Evolutionary conservation across 2,888 invertebrate genomes (phyloP).

Genomic region (Blastobasis adustella): DNA sequence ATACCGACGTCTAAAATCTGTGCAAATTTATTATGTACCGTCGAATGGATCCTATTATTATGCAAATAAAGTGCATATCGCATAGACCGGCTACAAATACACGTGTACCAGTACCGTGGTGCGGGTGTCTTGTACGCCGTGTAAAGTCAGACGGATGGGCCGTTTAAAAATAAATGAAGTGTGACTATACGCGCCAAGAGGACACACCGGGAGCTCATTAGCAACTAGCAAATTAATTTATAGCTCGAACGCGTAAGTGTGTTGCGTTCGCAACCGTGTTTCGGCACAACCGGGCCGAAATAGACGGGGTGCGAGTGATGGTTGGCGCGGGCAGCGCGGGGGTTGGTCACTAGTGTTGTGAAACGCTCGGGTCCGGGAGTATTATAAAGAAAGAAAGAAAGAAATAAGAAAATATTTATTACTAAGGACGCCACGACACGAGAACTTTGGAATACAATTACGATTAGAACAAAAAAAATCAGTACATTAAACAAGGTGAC

Average conservation of each 20-base stretch:
- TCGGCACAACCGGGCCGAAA: background rate
- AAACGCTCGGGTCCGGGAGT: background rate
- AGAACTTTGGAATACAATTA: background rate
- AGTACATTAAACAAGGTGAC: background rate
- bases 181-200: slow-evolving; percentile 41
- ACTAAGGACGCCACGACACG: too few relatives aligned
- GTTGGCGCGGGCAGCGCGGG: background rate
- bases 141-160: slow-evolving; percentile 21
- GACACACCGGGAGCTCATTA: slow-evolving; percentile 32
- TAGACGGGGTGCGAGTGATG: slow-evolving; percentile 1
- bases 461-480: background rate
- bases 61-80: too few relatives aligned
- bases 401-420: too few relatives aligned
- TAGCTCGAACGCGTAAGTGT: slow-evolving; percentile 11
- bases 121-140: too few relatives aligned
- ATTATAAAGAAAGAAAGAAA: too few relatives aligned
- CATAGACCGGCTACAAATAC: too few relatives aligned
- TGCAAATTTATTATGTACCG: too few relatives aligned
- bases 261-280: slow-evolving; percentile 8
- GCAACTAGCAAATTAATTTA: slow-evolving; percentile 39
- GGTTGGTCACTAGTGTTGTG: background rate
- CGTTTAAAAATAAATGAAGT: slow-evolving; percentile 62
- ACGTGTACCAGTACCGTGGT: too few relatives aligned
- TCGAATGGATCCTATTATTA: too few relatives aligned
- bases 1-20: too few relatives aligned